Conservation (phyloP, 1,140 invertebrate species). For the Xylocopa sonorina region DNA sequence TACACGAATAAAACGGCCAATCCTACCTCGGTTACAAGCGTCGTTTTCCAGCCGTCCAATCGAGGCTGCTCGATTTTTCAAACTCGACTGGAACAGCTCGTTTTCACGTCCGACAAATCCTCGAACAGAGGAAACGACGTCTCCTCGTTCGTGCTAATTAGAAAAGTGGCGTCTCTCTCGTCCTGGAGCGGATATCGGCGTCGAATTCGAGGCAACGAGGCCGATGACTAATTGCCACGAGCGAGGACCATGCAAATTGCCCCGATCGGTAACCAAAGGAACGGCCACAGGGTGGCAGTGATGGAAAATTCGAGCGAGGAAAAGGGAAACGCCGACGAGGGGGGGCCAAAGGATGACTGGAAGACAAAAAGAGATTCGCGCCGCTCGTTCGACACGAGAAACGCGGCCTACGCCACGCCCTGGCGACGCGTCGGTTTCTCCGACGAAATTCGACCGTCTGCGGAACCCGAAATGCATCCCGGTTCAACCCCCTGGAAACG, state of each 20-base stretch:
- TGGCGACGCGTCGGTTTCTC: slow-evolving; percentile 65
- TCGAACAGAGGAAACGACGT: background rate
- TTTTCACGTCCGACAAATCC: background rate
- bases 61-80: background rate
- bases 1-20: no score
- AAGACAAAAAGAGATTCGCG: slow-evolving; percentile 46
- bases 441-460: slow-evolving; percentile 72
- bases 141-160: slow-evolving; percentile 19
- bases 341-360: background rate
- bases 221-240: slow-evolving; percentile 43
- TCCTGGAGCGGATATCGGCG: slow-evolving; percentile 15
- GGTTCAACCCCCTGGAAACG: slow-evolving; percentile 2
- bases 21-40: no score
- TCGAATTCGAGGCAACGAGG: slow-evolving; percentile 34
- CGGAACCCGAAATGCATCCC: slow-evolving; percentile 19
- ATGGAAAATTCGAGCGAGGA: background rate
- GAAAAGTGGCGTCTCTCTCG: slow-evolving; percentile 42
- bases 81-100: background rate
- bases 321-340: no score
- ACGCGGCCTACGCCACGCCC: slow-evolving; percentile 67
- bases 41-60: no score
- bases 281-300: background rate
- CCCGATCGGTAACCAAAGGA: background rate
- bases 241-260: background rate
- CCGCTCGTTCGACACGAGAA: slow-evolving; percentile 15